Evolutionary conservation across 2,797 vertebrate genomes (phyloP), one percentile per base, ranked within the genome.

Genomic region (Tinamus major): DNA sequence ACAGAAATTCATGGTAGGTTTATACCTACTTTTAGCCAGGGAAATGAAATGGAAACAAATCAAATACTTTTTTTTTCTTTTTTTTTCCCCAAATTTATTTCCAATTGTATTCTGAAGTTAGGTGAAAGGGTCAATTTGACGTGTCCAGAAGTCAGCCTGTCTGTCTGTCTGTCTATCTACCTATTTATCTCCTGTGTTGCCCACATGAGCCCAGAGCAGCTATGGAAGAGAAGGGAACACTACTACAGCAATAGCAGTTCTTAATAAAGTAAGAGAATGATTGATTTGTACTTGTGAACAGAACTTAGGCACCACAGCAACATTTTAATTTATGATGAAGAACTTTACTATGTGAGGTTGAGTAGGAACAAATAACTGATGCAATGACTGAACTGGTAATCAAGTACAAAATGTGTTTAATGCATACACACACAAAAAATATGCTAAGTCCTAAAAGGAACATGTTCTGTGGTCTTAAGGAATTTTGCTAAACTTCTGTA

Each of bases 401-500:
- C 27, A 59, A 20, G 35, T 48, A 61, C 63, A 77, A 84, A 92
- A 65, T 53, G 10, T 16, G 13, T 76, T 94, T 88, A 88, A 82
- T 67, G 19, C 37, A 46, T 42, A 19, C 23, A 74, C 13, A 48
- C 62, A 24, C 26, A 56, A 72, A 78, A 85, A 89, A 87, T 48
- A 42, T 46, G 46, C 16, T 37, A 35, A 68, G 9, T 70, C 85
- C 59, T 89, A 72, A 80, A 75, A 56, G 13, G 35, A 88, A 59
- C 51, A 81, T 59, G 9, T 81, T 91, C 61, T 90, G 85, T 85
- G 88, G 80, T 74, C 56, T 84, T 68, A 31, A 42, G 78, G 83
- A 96, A 88, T 91, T 86, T 61, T 86, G 56, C 48, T 86, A 72
- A 67, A 81, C 41, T 88, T 88, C 69, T 83, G 17, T 76, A 44